These are phyloP conservation scores for Pangasius djambal DNA, from an alignment of 2,797 vertebrate species.

Conservation along the genomic window DNA sequence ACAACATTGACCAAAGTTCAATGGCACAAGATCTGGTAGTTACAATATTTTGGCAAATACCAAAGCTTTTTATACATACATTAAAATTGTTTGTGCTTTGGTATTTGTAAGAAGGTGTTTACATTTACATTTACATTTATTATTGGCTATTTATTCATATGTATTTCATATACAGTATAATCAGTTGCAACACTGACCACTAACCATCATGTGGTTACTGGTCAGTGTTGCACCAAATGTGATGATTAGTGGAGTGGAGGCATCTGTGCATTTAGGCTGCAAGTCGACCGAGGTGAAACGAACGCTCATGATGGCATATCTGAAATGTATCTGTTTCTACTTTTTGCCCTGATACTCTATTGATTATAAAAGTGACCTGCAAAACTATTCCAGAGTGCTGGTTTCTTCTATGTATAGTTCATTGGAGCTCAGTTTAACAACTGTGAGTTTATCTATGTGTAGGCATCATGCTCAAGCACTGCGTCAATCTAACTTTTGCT, in stretches of 20 bases:
- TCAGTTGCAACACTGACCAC: no score
- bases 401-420: not conserved
- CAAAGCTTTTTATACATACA: not conserved
- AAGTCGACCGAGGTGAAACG: no score
- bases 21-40: not conserved
- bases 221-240: no score
- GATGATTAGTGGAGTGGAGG: not conserved
- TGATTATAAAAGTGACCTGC: no score
- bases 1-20: not conserved
- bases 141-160: no score
- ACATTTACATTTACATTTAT: no score
- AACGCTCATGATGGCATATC: not conserved
- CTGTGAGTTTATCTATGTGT: no score
- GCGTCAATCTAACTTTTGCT: not conserved
- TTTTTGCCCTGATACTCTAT: not conserved
- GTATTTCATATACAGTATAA: no score
- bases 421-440: not conserved
- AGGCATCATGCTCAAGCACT: not conserved
- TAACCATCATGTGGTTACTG: no score
- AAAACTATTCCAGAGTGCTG: not conserved
- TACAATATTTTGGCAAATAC: not conserved
- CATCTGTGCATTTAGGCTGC: not conserved
- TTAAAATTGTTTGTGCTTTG: not conserved
- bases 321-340: not conserved
- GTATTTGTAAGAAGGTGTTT: not conserved